Conservation (phyloP, 2,888 invertebrate species). For the Tanypteryx hageni region DNA sequence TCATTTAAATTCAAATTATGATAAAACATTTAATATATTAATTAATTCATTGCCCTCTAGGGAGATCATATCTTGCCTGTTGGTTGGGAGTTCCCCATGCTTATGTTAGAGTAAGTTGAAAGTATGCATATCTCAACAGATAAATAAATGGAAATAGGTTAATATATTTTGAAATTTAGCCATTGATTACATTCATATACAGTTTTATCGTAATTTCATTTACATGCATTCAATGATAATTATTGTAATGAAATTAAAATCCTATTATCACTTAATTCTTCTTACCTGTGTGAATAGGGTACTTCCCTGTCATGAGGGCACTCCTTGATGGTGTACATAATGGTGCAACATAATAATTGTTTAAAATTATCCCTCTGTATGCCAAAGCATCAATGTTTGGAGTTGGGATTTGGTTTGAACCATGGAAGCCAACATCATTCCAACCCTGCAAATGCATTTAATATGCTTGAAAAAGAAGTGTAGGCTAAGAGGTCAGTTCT, state of each 20-base stretch:
- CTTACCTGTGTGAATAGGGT: constrained; percentile 89
- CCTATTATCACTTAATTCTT: not conserved
- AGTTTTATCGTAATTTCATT: no score
- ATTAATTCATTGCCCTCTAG: no score
- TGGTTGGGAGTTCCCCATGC: constrained; percentile 35
- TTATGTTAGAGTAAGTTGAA: not conserved
- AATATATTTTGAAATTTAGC: no score
- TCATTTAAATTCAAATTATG: no score
- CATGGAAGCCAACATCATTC: constrained; percentile 94
- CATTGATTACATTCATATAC: no score
- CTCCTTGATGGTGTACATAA: constrained; percentile 91
- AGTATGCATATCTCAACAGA: no score
- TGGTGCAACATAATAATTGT: constrained; percentile 91
- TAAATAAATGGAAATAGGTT: no score
- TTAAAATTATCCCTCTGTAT: constrained; percentile 89
- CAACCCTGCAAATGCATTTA: constrained; percentile 83
- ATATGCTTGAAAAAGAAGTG: not conserved
- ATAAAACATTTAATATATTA: no score
- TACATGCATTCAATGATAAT: no score
- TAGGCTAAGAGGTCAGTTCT: no score
- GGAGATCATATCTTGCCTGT: not conserved
- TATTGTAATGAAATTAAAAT: no score
- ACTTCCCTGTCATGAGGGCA: constrained; percentile 89
- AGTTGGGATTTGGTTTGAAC: constrained; percentile 90
- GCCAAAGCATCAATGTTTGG: constrained; percentile 94